Conservation (phyloP, 2,888 invertebrate genomes). For the Brachylomia viminalis region DNA sequence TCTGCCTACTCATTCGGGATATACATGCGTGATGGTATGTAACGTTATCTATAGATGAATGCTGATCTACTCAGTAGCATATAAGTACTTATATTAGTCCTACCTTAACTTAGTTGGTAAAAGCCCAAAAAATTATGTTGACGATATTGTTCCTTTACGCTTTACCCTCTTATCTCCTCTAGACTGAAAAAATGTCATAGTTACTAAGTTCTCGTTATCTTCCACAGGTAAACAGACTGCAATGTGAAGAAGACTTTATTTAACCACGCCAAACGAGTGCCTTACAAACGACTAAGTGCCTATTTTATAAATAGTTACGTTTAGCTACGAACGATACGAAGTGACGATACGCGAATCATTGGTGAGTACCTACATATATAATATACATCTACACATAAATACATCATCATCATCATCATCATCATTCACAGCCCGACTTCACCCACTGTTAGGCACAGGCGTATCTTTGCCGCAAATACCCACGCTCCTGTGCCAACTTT, state of each 20-base stretch:
- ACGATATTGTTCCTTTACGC: not conserved
- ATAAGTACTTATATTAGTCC: not conserved
- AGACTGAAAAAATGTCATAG: too few relatives aligned
- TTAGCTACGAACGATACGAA: constrained; percentile 74
- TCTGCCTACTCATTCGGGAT: not conserved
- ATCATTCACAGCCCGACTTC: not conserved
- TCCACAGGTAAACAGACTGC: constrained; percentile 81
- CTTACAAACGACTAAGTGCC: constrained; percentile 79
- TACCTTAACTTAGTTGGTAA: not conserved
- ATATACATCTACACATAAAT: too few relatives aligned
- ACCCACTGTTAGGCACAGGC: too few relatives aligned
- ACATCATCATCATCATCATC: not conserved
- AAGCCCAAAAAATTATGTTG: not conserved
- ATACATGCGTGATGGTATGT: not conserved
- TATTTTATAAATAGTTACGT: constrained; percentile 69
- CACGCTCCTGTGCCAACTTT: too few relatives aligned
- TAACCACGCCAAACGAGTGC: constrained; percentile 80
- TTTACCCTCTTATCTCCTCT: too few relatives aligned
- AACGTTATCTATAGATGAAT: not conserved
- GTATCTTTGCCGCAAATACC: too few relatives aligned
- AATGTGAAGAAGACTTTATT: constrained; percentile 78
- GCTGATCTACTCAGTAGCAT: too few relatives aligned
- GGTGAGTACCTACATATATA: constrained; percentile 64
- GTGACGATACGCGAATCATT: constrained; percentile 71
- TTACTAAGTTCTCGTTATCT: constrained; percentile 52